A percentile compares a stretch with the other conserved stretches of the same genome.
These are phyloP conservation scores for Sphaeridia pumilis DNA, from an alignment of 2,888 invertebrate genomes.

Conservation along the genomic window DNA sequence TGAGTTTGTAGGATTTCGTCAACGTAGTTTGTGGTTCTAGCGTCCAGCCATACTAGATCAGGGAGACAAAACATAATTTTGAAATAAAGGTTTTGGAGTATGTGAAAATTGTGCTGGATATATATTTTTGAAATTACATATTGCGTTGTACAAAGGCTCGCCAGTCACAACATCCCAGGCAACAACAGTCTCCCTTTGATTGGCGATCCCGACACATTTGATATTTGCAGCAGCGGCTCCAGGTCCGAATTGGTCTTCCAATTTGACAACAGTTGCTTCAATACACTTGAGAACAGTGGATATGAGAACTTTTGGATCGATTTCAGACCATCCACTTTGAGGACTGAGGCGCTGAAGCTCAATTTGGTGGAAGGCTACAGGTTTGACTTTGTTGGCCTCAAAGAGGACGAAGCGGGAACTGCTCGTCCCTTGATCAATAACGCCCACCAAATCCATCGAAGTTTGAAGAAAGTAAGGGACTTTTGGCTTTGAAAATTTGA, in stretches of 20 bases:
- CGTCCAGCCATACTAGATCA: slow-evolving; percentile 98
- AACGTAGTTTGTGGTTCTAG: slow-evolving; percentile 75
- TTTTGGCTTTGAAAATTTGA: too few relatives aligned
- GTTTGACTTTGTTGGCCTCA: slow-evolving; percentile 67
- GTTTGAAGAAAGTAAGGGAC: too few relatives aligned
- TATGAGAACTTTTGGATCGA: slow-evolving; percentile 71
- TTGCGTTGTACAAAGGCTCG: slow-evolving; percentile 82
- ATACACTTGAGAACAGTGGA: slow-evolving; percentile 70
- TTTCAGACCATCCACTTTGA: slow-evolving; percentile 94
- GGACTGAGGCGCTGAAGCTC: slow-evolving; percentile 68
- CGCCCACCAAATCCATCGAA: slow-evolving; percentile 57
- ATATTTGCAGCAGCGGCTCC: slow-evolving; percentile 65
- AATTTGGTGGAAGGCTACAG: slow-evolving; percentile 79
- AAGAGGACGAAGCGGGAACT: slow-evolving; percentile 86
- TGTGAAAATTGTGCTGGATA: too few relatives aligned
- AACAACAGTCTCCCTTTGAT: slow-evolving; percentile 93
- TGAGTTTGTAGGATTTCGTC: slow-evolving; percentile 72
- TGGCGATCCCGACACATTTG: slow-evolving; percentile 49
- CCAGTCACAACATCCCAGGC: slow-evolving; percentile 91
- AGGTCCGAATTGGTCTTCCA: slow-evolving; percentile 49
- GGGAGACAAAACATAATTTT: too few relatives aligned
- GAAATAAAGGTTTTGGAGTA: too few relatives aligned
- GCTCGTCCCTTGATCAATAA: slow-evolving; percentile 95
- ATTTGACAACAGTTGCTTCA: slow-evolving; percentile 59
- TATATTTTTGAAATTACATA: slow-evolving; percentile 62